Evolutionary conservation across 2,113 vertebrate species (phyloP), one percentile per base, ranked within the genome.

Genomic region (Macrotus californicus): DNA sequence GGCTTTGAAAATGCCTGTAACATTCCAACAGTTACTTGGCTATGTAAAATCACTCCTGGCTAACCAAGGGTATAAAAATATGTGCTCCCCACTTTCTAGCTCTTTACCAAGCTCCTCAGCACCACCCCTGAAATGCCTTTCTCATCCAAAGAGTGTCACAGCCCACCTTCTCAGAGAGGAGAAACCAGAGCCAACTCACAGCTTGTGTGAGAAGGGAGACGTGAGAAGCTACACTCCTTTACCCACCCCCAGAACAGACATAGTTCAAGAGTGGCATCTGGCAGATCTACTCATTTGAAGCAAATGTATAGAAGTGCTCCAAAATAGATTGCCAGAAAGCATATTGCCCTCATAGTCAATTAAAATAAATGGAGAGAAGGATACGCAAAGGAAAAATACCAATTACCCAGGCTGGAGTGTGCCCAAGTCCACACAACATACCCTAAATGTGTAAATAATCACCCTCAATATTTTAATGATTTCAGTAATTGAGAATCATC

Each of bases 401-500:
- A 87, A 50, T 85, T 76, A 92, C 52, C 54, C 12, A 15, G 36
- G 13, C 21, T 48, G 26, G 73, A 90, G 22, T 2, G 21, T 41
- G 43, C 64, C 77, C 73, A 95, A 34, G 56, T 94, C 69, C 80
- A n/a, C 91, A 77, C 52, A 52, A 91, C 2, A 31, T 2, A 50
- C 15, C 39, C 88, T 59, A 91, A 87, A 54, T 54, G 15, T 61
- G 13, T 59, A 89, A 96, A 93, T 89, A 31, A 93, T 82, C 76
- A 50, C 59, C 77, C 79, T 95, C 82, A 50, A 75, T 94, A 88
- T 96, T 91, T 97, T 90, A 97, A 94, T 52, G 73, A 95, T 86
- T 95, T 96, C 39, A 73, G 72, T 92, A 64, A 94, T 41, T 91
- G 43, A 94, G 91, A 91, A 88, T 89, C n/a, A 18, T 81, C 76